Base-by-base conservation (phyloP, 2,888 invertebrate species). In the Agonopterix arenella region DNA sequence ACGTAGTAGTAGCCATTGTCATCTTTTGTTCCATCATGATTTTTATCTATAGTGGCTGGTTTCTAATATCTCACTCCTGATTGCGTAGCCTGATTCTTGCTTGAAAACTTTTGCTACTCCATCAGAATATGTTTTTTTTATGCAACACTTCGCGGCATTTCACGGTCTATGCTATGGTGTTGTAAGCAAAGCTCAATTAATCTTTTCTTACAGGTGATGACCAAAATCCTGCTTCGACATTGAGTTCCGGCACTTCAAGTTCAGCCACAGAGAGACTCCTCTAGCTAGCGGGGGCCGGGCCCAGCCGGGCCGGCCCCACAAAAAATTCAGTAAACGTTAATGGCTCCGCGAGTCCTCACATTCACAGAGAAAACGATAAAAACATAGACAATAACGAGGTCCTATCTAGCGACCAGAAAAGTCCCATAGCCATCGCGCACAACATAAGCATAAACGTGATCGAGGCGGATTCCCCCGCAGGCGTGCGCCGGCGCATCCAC, bases 251-350 rank as follows among this genome's bases (percentile, higher is more conserved):
- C 68, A 93, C 93, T 58, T 92, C 93, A 58, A 93, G 92, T 84
- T 92, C 93, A 68, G 92, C 92, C 60, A 93, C 93, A 62, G 94
- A 94, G 79, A 94, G 94, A 85, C 90, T 94, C 78, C 93, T 94
- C 91, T 94, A 93, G 93, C 93, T 90, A 89, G 90, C 89, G 90
- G 91, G 90, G 84, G 91, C 91, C 91, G 92, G 92, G 90, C 81
- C 86, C 61, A 90, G 79, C 60, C 71, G 86, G 86, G 78, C 88
- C 88, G 86, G 88, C 88, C 88, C 88, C 86, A 78, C 62, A 69
- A 86, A 86, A 80, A 81, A 83, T 62, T 67, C 73, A 11, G 58
- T 61, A 36, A 79, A 70, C 56, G 60, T 62, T 52, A 76, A 69
- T 53, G 71, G 70, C 61, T 64, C 73, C 58, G 66, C 66, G 58